A percentile compares a stretch with the other conserved stretches of the same genome.
Conservation (phyloP, 2,113 vertebrate genomes). For the Eretmochelys imbricata region DNA sequence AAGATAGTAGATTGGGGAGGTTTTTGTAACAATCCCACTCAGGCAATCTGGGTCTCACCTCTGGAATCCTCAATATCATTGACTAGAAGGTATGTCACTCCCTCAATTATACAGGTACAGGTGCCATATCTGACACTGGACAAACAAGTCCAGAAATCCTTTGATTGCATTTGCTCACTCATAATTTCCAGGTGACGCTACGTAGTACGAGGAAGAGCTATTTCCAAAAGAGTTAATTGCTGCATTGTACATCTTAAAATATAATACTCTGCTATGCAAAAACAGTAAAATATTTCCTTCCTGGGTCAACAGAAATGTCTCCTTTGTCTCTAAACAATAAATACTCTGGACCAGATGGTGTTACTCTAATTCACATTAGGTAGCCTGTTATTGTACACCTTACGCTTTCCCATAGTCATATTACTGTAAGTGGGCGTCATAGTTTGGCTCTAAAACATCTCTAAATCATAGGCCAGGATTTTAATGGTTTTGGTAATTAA, state of each 20-base stretch:
- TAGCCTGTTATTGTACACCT: not conserved
- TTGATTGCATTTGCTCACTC: not conserved
- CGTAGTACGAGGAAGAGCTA: not conserved
- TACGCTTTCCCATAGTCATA: too few species aligned
- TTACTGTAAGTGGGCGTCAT: not conserved
- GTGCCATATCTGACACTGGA: not conserved
- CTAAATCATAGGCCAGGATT: not conserved
- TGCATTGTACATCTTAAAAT: not conserved
- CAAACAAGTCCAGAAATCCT: not conserved
- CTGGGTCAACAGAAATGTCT: conserved; percentile 6
- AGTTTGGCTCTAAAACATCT: conserved; percentile 17
- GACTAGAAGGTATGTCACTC: accelerated
- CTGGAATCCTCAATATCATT: not conserved
- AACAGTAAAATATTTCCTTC: conserved; percentile 57
- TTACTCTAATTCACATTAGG: not conserved
- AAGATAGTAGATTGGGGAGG: not conserved
- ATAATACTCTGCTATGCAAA: not conserved
- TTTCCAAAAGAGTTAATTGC: not conserved
- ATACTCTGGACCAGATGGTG: not conserved
- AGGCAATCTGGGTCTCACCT: not conserved
- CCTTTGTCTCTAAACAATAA: conserved; percentile 36
- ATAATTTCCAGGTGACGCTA: not conserved
- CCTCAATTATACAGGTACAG: accelerated
- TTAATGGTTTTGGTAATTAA: conserved; percentile 56
- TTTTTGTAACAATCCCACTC: not conserved